Base-by-base conservation (phyloP, 2,888 invertebrate species). In the Agrotis ipsilon region DNA sequence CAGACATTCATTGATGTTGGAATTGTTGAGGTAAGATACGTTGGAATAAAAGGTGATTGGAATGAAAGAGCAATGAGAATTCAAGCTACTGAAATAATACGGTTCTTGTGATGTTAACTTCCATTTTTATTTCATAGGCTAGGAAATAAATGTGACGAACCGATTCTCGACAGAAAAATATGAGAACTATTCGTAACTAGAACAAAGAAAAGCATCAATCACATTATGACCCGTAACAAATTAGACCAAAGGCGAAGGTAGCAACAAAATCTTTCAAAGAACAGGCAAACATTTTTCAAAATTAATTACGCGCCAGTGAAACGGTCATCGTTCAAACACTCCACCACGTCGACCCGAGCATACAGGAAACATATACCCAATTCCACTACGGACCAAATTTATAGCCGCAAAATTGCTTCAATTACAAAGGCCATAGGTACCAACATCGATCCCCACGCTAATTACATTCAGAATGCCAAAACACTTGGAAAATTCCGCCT, bases 351-450 rank as follows among this genome's bases (percentile, higher is more conserved):
- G 76, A 64, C 62, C 72, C 66, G 24, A 70, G 62, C 74, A 69
- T 69, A 74, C 71, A 84, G 82, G 75, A 82, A 85, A 79, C 72
- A 77, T 58, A 79, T 70, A 75, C 67, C 81, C 71, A 72, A 78
- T 77, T 79, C 75, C 65, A 81, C 75, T 61, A 70, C 71, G 59
- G 45, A 68, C 61, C 64, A 68, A 80, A 89, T 87, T 86, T 88
- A 89, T 85, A 74, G 82, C 79, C 77, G 59, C 81, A 73, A 86
- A 87, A 89, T 88, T 85, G 82, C 80, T 80, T 76, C 86, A 81
- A 89, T 88, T 88, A 88, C 84, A 80, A 75, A 71, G 68, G 66
- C 79, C 73, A 86, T 80, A 51, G 68, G 72, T 51, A 67, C 66
- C 32, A 82, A 84, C 82, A 85, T 85, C 85, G 82, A 85, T 82